These are phyloP conservation scores for Drosophila bocqueti DNA, from an alignment of 1,140 invertebrate species.

Conservation along the genomic window DNA sequence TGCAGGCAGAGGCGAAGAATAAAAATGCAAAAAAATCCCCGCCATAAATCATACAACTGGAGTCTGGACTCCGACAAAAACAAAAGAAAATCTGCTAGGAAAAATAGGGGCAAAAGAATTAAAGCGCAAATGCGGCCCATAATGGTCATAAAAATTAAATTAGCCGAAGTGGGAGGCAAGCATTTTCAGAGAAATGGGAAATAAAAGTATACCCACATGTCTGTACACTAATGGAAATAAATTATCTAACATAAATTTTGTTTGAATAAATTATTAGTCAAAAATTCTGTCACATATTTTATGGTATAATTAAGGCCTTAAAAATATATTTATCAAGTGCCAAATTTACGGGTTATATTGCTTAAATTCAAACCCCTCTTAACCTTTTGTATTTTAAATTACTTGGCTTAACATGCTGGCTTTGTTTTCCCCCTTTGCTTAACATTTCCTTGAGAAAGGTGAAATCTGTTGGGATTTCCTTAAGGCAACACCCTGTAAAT, in stretches of 20 bases:
- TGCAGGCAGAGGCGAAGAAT: conserved; percentile 18
- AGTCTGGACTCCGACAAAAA: conserved; percentile 44
- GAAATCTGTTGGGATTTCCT: conserved; percentile 1
- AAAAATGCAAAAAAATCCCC: conserved; percentile 59
- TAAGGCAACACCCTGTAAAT: conserved; percentile 9
- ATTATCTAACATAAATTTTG: background rate
- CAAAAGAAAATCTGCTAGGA: conserved; percentile 42
- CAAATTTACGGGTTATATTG: background rate
- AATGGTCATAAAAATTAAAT: conserved; percentile 79
- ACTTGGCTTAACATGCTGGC: background rate
- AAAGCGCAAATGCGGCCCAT: conserved; percentile 55
- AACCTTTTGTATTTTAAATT: background rate
- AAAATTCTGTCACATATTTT: background rate
- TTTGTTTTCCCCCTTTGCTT: background rate
- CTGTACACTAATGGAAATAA: conserved; percentile 1
- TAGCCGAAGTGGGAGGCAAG: conserved; percentile 50
- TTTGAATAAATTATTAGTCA: background rate
- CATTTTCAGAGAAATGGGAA: background rate
- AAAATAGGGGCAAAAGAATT: conserved; percentile 27
- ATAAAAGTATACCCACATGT: conserved; percentile 6
- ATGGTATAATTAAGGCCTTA: background rate
- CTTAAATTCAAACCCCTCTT: background rate
- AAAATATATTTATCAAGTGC: background rate
- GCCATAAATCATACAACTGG: conserved; percentile 67
- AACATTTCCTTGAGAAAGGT: background rate